Base-by-base conservation (phyloP, 2,888 invertebrate genomes). In the Drosophila bunnanda region DNA sequence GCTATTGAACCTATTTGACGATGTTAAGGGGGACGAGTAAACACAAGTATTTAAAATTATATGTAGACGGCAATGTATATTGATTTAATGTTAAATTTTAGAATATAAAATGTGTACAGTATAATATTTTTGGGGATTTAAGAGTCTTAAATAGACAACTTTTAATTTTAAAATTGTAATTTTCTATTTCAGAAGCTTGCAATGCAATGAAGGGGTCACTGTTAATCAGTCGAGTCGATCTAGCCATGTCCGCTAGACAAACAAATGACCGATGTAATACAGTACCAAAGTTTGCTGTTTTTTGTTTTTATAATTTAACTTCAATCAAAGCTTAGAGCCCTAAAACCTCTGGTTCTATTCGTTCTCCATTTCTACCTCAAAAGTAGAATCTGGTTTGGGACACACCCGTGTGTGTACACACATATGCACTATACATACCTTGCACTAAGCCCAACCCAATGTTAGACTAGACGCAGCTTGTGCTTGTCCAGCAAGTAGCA, bases 1-100 rank as follows among this genome's bases (percentile, higher is more conserved):
- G 62, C 79, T 91, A 0, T 64, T 91, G 65, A 87, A 78, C 54
- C 77, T 91, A 25, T 91, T 91, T 22, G 85, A 90, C 57, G 70
- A 75, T 15, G 84, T 88, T 4, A 75, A 84, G 13, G 41, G 66
- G 1, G 57, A 69, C 30, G 55, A 71, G 6, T 71, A 64, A 38
- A 4, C 28, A 4, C 4, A n/a, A 43, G 36, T 13, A 32, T 46
- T 34, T 44, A 12, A 71, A 71, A 71, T 71, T 73, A n/a, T 53
- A 44, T 25, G 71, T 73, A 43, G 15, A 39, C 10, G 9, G 20
- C 9, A 9, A 6, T 15, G 50, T 15, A 32, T 17, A 46, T 10
- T 10, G 13, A 13, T 43, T 48, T 20, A 22, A 22, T 22, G 34
- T 52, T 15, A 10, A 15, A 52, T 52, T 32, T 52, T 22, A 34